phyloP scores from a whole-genome alignment of 2,797 vertebrate genomes.

The Enteromius anoplus region DNA sequence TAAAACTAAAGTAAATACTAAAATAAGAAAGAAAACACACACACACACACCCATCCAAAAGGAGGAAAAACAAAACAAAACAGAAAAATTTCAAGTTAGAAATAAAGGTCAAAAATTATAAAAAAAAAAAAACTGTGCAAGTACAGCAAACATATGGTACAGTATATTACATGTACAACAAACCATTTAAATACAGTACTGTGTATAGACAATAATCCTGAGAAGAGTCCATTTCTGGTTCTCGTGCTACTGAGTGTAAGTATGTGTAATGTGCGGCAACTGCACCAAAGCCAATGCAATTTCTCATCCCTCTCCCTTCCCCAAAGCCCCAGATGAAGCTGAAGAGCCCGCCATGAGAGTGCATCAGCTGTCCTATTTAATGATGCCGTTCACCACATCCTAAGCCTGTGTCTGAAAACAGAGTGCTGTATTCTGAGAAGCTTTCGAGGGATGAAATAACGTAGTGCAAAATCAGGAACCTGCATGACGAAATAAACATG shows the following conservation, averaged over 20 bases:
- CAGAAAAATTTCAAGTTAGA: conserved; percentile 77
- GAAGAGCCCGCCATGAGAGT: conserved; percentile 45
- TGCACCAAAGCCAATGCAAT: conserved; percentile 35
- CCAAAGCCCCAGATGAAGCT: conserved; percentile 51
- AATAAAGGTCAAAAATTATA: conserved; percentile 38
- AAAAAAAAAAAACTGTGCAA: conserved; percentile 83
- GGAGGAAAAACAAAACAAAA: conserved; percentile 56
- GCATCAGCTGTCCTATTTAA: conserved; percentile 67
- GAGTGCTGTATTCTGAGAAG: conserved; percentile 14
- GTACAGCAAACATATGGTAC: conserved; percentile 86
- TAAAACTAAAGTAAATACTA: conserved; percentile 69
- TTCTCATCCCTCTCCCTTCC: conserved; percentile 52
- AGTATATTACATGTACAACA: conserved; percentile 82
- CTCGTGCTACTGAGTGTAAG: conserved; percentile 69
- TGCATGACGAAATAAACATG: conserved; percentile 66
- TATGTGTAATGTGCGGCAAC: conserved; percentile 62
- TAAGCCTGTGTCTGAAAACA: conserved; percentile 10
- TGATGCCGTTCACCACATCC: conserved; percentile 64
- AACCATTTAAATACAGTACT: conserved; percentile 85
- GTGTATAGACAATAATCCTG: conserved; percentile 85
- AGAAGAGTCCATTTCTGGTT: conserved; percentile 80
- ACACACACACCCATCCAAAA: conserved; percentile 61
- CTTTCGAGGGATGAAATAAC: conserved; percentile 54
- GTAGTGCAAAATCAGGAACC: conserved; percentile 79
- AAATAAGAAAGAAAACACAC: conserved; percentile 52